Evolutionary conservation across 2,113 vertebrate species (phyloP), one percentile per base, ranked within the genome.

Genomic region (Chitala chitala): DNA sequence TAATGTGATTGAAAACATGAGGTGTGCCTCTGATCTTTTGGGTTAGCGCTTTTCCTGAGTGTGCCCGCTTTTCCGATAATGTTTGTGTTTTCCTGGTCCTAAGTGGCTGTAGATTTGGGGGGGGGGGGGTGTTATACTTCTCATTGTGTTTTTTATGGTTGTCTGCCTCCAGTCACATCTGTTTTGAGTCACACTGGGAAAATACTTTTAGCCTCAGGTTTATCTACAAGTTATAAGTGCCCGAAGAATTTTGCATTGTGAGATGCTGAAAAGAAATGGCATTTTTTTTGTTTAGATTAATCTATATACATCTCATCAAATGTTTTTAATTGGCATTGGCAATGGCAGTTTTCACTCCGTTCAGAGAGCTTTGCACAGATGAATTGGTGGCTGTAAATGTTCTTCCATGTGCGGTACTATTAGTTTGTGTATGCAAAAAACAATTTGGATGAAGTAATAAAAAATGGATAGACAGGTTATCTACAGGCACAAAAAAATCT

Each of bases 301-400:
- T 63, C 29, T 36, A 63, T 63, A 63, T 63, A 33, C 33, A 63
- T 63, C 33, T 63, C 3, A 63, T 63, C 12, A 63, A 36, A 63
- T 63, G n/a, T 36, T 29, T 63, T 63, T 36, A 63, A 63, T 63
- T 17, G 33, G 59, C 17, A 9, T 33, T 63, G 59, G 38, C 31
- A n/a, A n/a, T n/a, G n/a, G n/a, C n/a, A n/a, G n/a, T n/a, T n/a
- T n/a, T n/a, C n/a, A n/a, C n/a, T n/a, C n/a, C n/a, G n/a, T n/a
- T n/a, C n/a, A n/a, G n/a, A n/a, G n/a, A n/a, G 59, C 38, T 63
- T 63, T 63, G 59, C 29, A 63, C 9, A 17, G 38, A 63, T 38
- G 31, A 7, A 17, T 17, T 20, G n/a, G n/a, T n/a, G n/a, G n/a
- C n/a, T n/a, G n/a, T n/a, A n/a, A n/a, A n/a, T n/a, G n/a, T n/a